Evolutionary conservation across 1,140 invertebrate species (phyloP).

Genomic region (Melanaphis sacchari): DNA sequence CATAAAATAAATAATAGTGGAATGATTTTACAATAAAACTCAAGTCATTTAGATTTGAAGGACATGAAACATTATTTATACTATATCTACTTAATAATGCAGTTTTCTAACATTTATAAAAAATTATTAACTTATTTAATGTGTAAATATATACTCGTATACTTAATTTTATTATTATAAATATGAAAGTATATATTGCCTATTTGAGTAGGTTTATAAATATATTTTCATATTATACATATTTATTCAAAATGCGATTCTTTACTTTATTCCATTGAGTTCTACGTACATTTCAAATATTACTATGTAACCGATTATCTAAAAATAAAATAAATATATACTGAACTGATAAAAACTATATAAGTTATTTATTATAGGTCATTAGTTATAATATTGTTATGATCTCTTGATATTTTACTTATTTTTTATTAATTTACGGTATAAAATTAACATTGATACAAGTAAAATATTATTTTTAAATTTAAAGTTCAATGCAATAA

Average conservation of each 20-base stretch:
- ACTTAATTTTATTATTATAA: neutral
- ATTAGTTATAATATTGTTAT: neutral
- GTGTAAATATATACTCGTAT: neutral
- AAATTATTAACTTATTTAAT: neutral
- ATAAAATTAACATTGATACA: neutral
- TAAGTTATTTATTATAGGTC: neutral
- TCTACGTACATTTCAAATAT: neutral
- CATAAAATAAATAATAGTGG: neutral
- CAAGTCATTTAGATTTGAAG: neutral
- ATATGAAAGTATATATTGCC: neutral
- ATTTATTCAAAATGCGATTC: neutral
- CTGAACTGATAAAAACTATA: neutral
- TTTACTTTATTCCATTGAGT: neutral
- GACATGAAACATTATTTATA: neutral
- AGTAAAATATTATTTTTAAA: neutral
- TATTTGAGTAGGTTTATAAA: neutral
- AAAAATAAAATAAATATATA: neutral
- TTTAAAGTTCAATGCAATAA: neutral
- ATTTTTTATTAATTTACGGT: neutral
- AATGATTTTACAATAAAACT: neutral
- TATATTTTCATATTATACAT: neutral
- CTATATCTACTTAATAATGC: neutral
- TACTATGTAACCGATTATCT: neutral
- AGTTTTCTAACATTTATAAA: neutral
- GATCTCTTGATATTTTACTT: neutral